Percentiles rank a stretch among this genome's conserved stretches.
Evolutionary conservation across 64 coral and sea anemone genomes (phyloP).

Genomic region (Montipora sp.): DNA sequence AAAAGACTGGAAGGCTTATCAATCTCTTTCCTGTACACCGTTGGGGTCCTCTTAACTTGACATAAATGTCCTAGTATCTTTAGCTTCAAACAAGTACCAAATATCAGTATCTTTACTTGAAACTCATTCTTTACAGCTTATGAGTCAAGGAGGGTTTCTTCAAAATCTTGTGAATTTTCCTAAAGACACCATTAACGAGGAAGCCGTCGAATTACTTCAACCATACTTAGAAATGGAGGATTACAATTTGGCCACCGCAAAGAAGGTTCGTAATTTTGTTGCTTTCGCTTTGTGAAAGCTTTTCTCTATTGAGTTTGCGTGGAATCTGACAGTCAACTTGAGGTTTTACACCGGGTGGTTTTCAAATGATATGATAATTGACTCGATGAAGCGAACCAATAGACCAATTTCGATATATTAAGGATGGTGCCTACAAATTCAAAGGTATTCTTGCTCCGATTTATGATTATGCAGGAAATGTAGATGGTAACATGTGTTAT

Average conservation of each 20-base stretch:
- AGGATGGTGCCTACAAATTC: too few relatives aligned
- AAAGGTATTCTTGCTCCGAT: too few relatives aligned
- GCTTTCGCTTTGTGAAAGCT: not conserved
- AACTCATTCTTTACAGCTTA: slow-evolving; percentile 56
- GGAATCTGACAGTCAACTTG: not conserved
- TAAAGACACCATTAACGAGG: slow-evolving; percentile 96
- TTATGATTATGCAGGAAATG: too few relatives aligned
- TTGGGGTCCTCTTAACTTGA: too few relatives aligned
- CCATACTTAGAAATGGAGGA: slow-evolving; percentile 89
- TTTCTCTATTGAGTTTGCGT: not conserved
- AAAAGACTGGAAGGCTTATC: too few relatives aligned
- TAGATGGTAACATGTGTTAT: too few relatives aligned
- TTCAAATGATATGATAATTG: too few relatives aligned
- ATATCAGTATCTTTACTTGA: not conserved
- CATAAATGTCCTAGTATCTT: not conserved
- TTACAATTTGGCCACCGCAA: slow-evolving; percentile 92
- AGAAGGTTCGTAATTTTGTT: slow-evolving; percentile 69
- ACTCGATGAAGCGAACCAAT: too few relatives aligned
- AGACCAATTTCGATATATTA: too few relatives aligned
- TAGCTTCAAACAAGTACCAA: not conserved
- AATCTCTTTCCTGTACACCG: too few relatives aligned
- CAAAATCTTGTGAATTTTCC: slow-evolving; percentile 91
- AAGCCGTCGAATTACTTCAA: slow-evolving; percentile 86
- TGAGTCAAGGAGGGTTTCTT: slow-evolving; percentile 89
- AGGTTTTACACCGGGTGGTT: too few relatives aligned